Evolutionary conservation across 2,888 invertebrate genomes (phyloP), one percentile per base, ranked within the genome.

Genomic region (Dysmachus trigonus): DNA sequence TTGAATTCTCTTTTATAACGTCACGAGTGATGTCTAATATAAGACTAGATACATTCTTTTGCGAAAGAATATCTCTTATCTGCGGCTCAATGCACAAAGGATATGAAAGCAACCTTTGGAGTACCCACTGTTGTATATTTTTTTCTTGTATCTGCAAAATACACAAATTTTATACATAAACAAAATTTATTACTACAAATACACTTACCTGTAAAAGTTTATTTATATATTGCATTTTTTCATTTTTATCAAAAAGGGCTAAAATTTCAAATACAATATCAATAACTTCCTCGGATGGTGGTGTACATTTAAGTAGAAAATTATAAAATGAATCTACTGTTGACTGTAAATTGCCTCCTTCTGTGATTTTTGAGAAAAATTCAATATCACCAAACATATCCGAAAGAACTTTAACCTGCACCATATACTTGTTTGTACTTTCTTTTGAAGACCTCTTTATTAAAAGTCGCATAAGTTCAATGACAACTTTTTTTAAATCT

Each of bases 221-320:
- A 30, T 93, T 91, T 87, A 96, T 92, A 87, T 95, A 92, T 1
- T 90, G 90, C 33, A 93, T 91, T 89, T 94, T 94, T 82, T 95
- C 94, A 0, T 91, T 91, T 47, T 93, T 92, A 30, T 91, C 90
- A 88, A 95, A 90, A 88, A 94, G 93, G 41, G 92, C 92, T 86
- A 95, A 89, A 79, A 95, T 89, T 86, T 94, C 92, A 90, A 96
- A 96, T 76, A 95, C 92, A 13, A 96, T 91, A 89, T 95, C 94
- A 1, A 95, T 92, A 1, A 95, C 91, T 41, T 93, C 90, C 87
- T 93, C 93, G 53, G 93, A 93, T 27, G 93, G 92, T 88, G 94
- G 93, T 15, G 33, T 2, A 33, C 53, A 62, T 15, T 62, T 62
- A 31, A 53, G 8, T 33, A 81, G 13, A 0, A 92, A 90, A 79